Percentiles rank a stretch among this genome's conserved stretches.
phyloP scores from a whole-genome alignment of 2,888 invertebrate species.

The Parochlus steinenii region DNA sequence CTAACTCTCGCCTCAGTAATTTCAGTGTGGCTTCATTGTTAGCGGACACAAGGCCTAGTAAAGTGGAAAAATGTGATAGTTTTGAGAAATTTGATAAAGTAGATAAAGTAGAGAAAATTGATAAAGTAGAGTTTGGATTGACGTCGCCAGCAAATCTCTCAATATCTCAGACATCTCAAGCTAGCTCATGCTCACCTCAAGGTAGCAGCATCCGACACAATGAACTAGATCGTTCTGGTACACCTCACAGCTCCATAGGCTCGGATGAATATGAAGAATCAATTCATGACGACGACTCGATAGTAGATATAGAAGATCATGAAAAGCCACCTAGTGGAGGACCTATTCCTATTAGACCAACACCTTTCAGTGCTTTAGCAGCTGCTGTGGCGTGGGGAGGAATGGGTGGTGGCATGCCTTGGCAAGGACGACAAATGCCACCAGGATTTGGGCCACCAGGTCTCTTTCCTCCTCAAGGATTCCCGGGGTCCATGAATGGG shows the following conservation, averaged over 20 bases:
- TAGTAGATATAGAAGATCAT: slow-evolving; percentile 64
- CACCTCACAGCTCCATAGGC: slow-evolving; percentile 27
- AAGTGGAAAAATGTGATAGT: no score
- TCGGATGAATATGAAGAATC: slow-evolving; percentile 38
- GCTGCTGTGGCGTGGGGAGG: slow-evolving; percentile 51
- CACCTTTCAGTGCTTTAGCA: slow-evolving; percentile 56
- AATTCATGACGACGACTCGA: slow-evolving; percentile 42
- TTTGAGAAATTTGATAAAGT: no score
- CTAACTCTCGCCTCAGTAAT: slow-evolving; percentile 48
- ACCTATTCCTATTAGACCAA: slow-evolving; percentile 54
- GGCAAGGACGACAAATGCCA: slow-evolving; percentile 40
- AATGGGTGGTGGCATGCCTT: slow-evolving; percentile 38
- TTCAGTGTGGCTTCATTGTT: slow-evolving; percentile 81
- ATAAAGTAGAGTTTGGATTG: no score
- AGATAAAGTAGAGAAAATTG: no score
- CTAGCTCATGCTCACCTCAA: slow-evolving; percentile 13
- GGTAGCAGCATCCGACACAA: slow-evolving; percentile 12
- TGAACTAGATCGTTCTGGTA: slow-evolving; percentile 21
- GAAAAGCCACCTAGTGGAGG: slow-evolving; percentile 28
- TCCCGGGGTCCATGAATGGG: slow-evolving; percentile 30
- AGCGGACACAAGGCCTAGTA: slow-evolving; percentile 58
- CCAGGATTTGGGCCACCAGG: slow-evolving; percentile 33
- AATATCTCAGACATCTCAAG: no score
- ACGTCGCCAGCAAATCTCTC: no score
- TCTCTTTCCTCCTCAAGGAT: slow-evolving; percentile 48